Evolutionary conservation across 2,113 vertebrate genomes (phyloP).

Genomic region (Dendrocopos noguchii): DNA sequence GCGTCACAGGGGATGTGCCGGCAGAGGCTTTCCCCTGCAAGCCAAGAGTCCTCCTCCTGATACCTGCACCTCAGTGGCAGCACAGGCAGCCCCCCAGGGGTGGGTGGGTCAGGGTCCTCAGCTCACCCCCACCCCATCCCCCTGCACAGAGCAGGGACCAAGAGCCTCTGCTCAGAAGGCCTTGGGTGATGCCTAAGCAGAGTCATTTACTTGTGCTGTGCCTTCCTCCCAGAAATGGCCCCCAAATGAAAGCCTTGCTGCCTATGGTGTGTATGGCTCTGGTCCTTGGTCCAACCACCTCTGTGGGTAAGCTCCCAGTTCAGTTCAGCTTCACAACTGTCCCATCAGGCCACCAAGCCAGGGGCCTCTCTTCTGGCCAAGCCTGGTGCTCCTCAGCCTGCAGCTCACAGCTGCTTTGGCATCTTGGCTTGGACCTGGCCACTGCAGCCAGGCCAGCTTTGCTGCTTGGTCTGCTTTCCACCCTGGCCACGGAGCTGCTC

Average conservation of each 20-base stretch:
- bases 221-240: background rate
- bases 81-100: fast-evolving
- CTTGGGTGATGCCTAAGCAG: background rate
- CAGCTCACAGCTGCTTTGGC: background rate
- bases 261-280: background rate
- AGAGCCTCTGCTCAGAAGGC: background rate
- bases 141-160: fast-evolving
- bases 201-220: background rate
- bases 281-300: background rate
- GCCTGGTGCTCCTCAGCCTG: too few relatives aligned
- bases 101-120: too few relatives aligned
- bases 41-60: fast-evolving
- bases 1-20: fast-evolving
- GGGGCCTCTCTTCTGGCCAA: background rate
- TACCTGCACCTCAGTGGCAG: background rate
- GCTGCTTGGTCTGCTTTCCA: background rate
- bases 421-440: background rate
- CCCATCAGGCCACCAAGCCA: background rate
- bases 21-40: background rate
- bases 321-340: background rate
- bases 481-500: background rate
- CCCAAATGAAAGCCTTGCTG: background rate
- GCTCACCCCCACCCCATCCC: background rate
- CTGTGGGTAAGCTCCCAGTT: background rate
- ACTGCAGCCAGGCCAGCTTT: background rate